phyloP scores from a whole-genome alignment of 2,888 invertebrate species.

The Mimumesa dahlbomi region DNA sequence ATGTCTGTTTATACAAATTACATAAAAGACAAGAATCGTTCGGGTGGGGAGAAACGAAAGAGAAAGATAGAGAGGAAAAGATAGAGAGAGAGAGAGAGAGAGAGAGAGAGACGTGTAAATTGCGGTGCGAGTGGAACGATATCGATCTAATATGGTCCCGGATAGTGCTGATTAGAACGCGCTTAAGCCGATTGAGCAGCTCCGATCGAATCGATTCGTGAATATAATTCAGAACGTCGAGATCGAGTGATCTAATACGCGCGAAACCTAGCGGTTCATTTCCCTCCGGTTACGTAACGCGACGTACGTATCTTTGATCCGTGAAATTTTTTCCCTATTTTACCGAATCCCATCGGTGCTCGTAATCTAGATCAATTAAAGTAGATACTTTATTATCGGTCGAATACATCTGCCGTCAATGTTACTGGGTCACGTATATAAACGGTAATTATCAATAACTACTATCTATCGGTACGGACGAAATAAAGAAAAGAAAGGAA shows the following conservation, averaged over 20 bases:
- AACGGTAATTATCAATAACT: too few relatives aligned
- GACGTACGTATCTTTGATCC: too few relatives aligned
- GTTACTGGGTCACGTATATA: too few relatives aligned
- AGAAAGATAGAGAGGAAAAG: slow-evolving; percentile 30
- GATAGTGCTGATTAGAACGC: slow-evolving; percentile 34
- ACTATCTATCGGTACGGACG: too few relatives aligned
- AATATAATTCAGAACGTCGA: slow-evolving; percentile 71
- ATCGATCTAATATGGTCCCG: slow-evolving; percentile 58
- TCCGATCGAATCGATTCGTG: slow-evolving; percentile 53
- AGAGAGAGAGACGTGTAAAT: slow-evolving; percentile 56
- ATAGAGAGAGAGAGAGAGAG: slow-evolving; percentile 36
- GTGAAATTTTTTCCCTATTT: too few relatives aligned
- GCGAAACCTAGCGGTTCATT: slow-evolving; percentile 33
- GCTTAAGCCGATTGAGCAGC: slow-evolving; percentile 46
- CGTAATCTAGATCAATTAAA: too few relatives aligned
- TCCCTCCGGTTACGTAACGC: slow-evolving; percentile 21
- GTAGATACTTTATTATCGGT: too few relatives aligned
- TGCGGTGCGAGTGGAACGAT: slow-evolving; percentile 55
- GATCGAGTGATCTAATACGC: slow-evolving; percentile 40
- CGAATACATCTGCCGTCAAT: too few relatives aligned
- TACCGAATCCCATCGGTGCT: too few relatives aligned
- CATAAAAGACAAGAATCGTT: slow-evolving; percentile 45
- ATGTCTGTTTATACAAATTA: too few relatives aligned
- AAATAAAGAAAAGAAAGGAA: background rate
- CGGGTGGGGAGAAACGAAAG: slow-evolving; percentile 10